Percentiles rank a stretch among this genome's conserved stretches.
Conservation (phyloP, 2,113 vertebrate species). For the Brachypodius melanocephalos region DNA sequence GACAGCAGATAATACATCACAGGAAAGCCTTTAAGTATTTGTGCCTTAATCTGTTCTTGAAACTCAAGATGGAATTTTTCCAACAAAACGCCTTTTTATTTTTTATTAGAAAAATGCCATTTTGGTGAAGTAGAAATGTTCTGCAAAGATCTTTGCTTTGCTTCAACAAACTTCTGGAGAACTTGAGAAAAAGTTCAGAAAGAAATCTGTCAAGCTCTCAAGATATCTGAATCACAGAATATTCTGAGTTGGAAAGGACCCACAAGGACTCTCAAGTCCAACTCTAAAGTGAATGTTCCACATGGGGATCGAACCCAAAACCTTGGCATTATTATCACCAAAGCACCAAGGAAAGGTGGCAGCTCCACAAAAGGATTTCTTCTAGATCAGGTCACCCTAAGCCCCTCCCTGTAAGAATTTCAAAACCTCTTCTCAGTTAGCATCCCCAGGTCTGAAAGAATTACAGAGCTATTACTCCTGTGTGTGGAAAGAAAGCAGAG, state of each 20-base stretch:
- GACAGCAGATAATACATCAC: background rate
- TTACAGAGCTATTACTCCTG: background rate
- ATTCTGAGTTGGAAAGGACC: background rate
- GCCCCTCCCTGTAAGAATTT: background rate
- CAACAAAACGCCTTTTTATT: background rate
- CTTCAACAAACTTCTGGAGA: background rate
- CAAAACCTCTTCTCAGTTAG: background rate
- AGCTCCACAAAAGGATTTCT: background rate
- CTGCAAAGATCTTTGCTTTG: background rate
- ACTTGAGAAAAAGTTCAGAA: background rate
- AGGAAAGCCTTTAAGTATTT: constrained; percentile 14
- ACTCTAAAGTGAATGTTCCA: background rate
- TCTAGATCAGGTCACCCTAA: background rate
- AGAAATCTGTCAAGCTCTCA: background rate
- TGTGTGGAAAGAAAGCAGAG: background rate
- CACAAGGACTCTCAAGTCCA: background rate
- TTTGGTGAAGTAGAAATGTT: background rate
- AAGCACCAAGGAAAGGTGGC: background rate
- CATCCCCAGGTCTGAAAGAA: background rate
- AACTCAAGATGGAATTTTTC: background rate
- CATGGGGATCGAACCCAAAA: background rate
- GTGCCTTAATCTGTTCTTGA: background rate
- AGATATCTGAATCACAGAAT: background rate
- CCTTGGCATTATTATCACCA: background rate
- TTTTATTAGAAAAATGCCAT: background rate